Evolutionary conservation across 2,113 vertebrate species (phyloP).

Genomic region (Sinocyclocheilus rhinocerous): DNA sequence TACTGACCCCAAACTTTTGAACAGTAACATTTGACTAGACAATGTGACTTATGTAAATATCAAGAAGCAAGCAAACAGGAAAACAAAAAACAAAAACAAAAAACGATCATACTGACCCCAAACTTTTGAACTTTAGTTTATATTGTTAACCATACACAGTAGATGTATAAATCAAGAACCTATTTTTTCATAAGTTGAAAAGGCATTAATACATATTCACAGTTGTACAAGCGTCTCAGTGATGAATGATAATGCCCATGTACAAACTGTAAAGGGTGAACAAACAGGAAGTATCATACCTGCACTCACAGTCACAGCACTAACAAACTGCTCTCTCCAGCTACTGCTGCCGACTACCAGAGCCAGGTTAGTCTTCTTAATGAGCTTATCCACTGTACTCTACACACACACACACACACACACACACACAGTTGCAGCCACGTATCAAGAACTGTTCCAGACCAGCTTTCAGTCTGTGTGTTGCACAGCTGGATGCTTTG

Average conservation of each 20-base stretch:
- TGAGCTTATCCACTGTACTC: conserved; percentile 84
- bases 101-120: background rate
- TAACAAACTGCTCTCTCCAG: conserved; percentile 86
- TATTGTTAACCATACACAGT: background rate
- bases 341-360: conserved; percentile 85
- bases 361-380: conserved; percentile 85
- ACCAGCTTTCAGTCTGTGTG: background rate
- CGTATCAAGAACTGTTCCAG: conserved; percentile 41
- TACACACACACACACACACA: conserved; percentile 43
- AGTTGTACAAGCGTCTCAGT: background rate
- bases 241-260: background rate
- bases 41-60: too few species aligned
- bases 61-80: too few species aligned
- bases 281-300: conserved; percentile 64
- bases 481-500: background rate
- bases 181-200: background rate
- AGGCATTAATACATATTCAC: background rate
- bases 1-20: background rate
- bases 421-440: too few species aligned
- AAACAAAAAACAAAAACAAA: too few species aligned
- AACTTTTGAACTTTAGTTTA: background rate
- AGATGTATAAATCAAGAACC: background rate
- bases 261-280: background rate
- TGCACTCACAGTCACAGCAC: conserved; percentile 79
- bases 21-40: too few species aligned